Conservation (phyloP, 1,140 invertebrate species). For the Psilanteris sp. region DNA sequence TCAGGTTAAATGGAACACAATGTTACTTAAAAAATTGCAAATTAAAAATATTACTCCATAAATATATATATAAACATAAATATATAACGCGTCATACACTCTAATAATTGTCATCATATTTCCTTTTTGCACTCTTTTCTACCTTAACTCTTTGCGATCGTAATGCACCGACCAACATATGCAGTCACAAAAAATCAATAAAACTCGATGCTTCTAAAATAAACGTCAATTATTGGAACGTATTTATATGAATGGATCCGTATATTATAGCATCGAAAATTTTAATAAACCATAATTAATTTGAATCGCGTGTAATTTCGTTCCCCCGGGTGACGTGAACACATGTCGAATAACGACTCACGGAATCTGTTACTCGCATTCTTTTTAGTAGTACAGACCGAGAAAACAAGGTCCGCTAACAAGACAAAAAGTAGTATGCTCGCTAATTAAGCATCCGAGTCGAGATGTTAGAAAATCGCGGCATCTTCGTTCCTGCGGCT, state of each 20-base stretch:
- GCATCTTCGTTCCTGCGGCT: conserved; percentile 26
- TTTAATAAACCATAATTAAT: conserved; percentile 39
- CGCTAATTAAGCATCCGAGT: conserved; percentile 49
- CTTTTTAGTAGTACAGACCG: conserved; percentile 18
- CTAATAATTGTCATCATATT: conserved; percentile 3
- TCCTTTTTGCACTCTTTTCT: background rate
- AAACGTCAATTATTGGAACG: conserved; percentile 32
- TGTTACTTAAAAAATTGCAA: no score
- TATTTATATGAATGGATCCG: conserved; percentile 16
- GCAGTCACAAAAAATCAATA: conserved; percentile 2
- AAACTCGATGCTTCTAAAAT: conserved; percentile 4
- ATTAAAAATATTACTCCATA: no score
- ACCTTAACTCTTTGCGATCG: no score
- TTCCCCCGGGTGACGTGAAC: conserved; percentile 25
- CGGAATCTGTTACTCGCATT: conserved; percentile 41
- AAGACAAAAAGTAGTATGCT: conserved; percentile 40
- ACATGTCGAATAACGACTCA: conserved; percentile 34
- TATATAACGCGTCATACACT: no score
- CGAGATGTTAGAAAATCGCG: conserved; percentile 38
- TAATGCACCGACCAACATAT: no score
- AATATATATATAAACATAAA: no score
- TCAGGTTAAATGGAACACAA: no score
- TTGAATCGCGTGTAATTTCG: conserved; percentile 13
- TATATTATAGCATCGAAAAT: conserved; percentile 25
- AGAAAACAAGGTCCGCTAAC: conserved; percentile 41